Evolutionary conservation across 2,797 vertebrate species (phyloP), one percentile per base, ranked within the genome.

Genomic region (Esox lucius): DNA sequence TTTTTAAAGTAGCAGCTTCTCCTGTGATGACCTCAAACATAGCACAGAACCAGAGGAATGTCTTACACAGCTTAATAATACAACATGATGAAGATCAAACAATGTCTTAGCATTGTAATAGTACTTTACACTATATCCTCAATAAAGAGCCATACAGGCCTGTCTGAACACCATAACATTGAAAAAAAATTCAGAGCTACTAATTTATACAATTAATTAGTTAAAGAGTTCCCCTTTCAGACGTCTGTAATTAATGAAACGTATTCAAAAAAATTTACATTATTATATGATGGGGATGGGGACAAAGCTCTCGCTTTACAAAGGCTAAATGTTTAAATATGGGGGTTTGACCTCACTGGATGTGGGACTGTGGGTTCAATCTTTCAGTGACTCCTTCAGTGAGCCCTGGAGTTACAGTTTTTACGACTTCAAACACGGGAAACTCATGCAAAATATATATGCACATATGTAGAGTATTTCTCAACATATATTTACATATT

Each of bases 11-110:
- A 65, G 22, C 46, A 71, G 46, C 64, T 73, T 59, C 13, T 62
- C 19, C 19, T 68, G 46, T 69, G 67, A 75, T 77, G 79, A 64
- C 70, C 35, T 53, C 56, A 22, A 28, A 24, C n/a, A 22, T 19
- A 59, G n/a, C n/a, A 61, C 56, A 24, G 56, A 61, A 61, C 56
- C 65, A 33, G 53, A 73, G 7, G 31, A 62, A 42, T 33, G 16
- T 22, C n/a, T 59, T 22, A 59, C 22, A 61, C 22, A 13, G 56
- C 22, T 11, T 24, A 26, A 24, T 13, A 24, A 61, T 24, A 61
- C 22, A 61, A 13, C 11, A 61, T 61, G 56, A 61, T 19, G 4
- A 61, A 61, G 56, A 24, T 24, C 56, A 22, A 61, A 24, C 22
- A 17, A 61, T 61, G 11, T 61, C 56, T 26, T 61, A 12, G 56